These are phyloP conservation scores for Balaeniceps rex DNA, from an alignment of 2,113 vertebrate species.

Conservation along the genomic window DNA sequence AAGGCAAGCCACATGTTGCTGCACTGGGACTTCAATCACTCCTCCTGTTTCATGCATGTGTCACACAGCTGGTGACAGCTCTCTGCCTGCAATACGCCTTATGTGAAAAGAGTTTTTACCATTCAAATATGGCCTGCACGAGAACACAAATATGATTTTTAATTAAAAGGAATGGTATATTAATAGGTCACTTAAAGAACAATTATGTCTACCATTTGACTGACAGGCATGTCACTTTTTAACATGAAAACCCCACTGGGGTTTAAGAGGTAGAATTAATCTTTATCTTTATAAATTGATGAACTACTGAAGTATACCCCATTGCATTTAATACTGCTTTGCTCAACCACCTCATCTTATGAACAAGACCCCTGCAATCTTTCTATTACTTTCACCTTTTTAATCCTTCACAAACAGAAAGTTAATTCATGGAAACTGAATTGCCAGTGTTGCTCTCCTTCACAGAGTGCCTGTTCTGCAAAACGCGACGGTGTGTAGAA, in stretches of 20 bases:
- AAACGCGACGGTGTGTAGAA: background rate
- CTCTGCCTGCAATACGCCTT: background rate
- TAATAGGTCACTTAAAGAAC: background rate
- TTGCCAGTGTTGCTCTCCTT: background rate
- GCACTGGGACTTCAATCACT: background rate
- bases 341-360: background rate
- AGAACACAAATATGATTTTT: background rate
- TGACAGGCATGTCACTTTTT: background rate
- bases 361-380: background rate
- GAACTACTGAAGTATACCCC: background rate
- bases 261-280: background rate
- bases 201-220: background rate
- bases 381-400: background rate
- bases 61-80: background rate
- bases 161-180: constrained; percentile 48
- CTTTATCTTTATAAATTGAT: background rate
- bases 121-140: background rate
- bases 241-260: background rate
- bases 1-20: background rate
- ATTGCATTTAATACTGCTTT: background rate
- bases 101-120: background rate
- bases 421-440: background rate
- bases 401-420: background rate
- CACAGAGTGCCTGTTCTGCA: background rate
- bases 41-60: background rate